phyloP scores from a whole-genome alignment of 2,797 vertebrate genomes.

The Pterois miles region DNA sequence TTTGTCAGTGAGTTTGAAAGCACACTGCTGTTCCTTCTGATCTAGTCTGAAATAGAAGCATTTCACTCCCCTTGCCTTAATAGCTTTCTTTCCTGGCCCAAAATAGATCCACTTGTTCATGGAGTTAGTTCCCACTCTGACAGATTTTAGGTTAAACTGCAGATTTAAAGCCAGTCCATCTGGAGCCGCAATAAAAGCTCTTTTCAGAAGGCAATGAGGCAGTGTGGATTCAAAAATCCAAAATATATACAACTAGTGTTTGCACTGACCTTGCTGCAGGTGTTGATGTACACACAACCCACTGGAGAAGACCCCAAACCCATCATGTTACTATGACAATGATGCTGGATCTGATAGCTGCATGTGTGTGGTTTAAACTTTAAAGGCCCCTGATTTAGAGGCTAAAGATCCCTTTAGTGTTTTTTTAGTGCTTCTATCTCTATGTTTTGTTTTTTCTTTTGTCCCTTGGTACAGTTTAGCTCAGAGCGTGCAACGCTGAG shows the following conservation, averaged over 20 bases:
- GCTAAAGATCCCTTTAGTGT: neutral
- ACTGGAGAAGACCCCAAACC: neutral
- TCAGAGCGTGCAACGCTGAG: slow-evolving; percentile 7
- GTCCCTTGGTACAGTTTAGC: neutral
- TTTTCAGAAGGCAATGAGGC: slow-evolving; percentile 35
- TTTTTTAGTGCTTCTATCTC: neutral
- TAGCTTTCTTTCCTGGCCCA: slow-evolving; percentile 51
- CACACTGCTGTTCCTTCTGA: slow-evolving; percentile 30
- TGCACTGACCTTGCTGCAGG: slow-evolving; percentile 1
- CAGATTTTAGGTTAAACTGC: slow-evolving; percentile 74
- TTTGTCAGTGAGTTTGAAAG: slow-evolving; percentile 49
- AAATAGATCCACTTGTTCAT: slow-evolving; percentile 62
- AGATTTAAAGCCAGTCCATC: slow-evolving; percentile 76
- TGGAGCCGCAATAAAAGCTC: slow-evolving; percentile 65
- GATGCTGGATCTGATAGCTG: neutral
- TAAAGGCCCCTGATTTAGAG: neutral
- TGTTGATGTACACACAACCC: neutral
- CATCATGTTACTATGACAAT: neutral
- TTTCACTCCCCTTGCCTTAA: slow-evolving; percentile 51
- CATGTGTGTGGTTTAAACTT: neutral
- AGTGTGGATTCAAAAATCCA: slow-evolving; percentile 6
- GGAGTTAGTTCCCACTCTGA: slow-evolving; percentile 61
- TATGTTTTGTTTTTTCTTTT: neutral
- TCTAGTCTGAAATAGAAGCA: slow-evolving; percentile 54
- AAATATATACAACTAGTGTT: neutral